A percentile compares a stretch with the other conserved stretches of the same genome.
These are phyloP conservation scores for Pollenia griseotomentosa DNA, from an alignment of 2,888 invertebrate genomes.

Conservation along the genomic window DNA sequence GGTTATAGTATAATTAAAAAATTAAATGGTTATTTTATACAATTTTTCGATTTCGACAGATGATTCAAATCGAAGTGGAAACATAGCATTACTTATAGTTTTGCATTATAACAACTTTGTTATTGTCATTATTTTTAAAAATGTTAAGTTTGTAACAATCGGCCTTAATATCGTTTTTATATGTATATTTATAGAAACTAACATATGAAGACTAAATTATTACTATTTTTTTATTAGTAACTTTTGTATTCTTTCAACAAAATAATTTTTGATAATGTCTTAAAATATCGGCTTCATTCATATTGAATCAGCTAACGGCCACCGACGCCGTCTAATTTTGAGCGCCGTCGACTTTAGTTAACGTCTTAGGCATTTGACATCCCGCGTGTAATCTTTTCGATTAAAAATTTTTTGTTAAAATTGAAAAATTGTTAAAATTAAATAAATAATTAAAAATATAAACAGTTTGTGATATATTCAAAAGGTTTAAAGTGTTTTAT, in stretches of 20 bases:
- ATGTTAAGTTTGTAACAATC: neutral
- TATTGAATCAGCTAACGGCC: constrained; percentile 25
- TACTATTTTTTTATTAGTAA: constrained; percentile 24
- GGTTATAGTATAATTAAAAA: constrained; percentile 3
- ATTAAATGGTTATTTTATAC: neutral
- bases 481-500: constrained; percentile 23
- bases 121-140: too few species aligned
- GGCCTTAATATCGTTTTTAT: neutral
- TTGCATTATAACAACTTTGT: neutral
- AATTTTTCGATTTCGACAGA: neutral
- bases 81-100: neutral
- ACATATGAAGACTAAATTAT: neutral
- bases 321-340: constrained; percentile 19
- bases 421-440: constrained; percentile 10
- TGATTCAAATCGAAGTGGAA: neutral
- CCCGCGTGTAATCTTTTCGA: constrained; percentile 4
- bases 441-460: neutral
- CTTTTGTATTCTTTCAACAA: constrained; percentile 7
- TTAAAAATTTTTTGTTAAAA: constrained; percentile 10
- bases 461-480: neutral
- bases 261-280: constrained; percentile 25
- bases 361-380: constrained; percentile 20
- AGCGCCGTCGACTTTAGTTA: constrained; percentile 33
- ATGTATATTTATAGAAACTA: too few species aligned
- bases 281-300: constrained; percentile 31